Base-by-base conservation (phyloP, 1,140 invertebrate genomes). In the Drosophila setifemur region DNA sequence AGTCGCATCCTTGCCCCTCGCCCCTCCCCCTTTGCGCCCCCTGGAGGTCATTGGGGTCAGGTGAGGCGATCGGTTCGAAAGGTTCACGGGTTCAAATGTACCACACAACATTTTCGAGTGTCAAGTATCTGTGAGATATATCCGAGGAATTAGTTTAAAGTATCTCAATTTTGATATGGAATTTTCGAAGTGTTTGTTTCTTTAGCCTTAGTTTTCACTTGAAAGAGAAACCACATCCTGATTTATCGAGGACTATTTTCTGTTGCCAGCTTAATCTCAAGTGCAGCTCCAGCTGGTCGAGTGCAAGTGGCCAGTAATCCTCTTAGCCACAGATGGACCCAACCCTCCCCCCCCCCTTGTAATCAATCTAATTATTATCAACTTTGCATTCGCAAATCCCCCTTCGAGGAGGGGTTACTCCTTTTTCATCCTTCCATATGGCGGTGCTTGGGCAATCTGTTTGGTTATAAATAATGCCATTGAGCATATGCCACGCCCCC, bases 321-420 rank as follows among this genome's bases (percentile, higher is more conserved):
- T 9, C n/a, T 18, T 23, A 31, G 28, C 8, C 4, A n/a, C n/a
- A n/a, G n/a, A n/a, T n/a, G n/a, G 21, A 5, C 21, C 5, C 21
- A 5, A 2, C 16, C 4, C 14, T 3, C 4, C 2, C 7, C n/a
- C 9, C 11, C 8, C 18, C 29, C 49, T 25, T n/a, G 7, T 25
- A 43, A 12, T 61, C 40, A 64, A 64, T 64, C 55, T 64, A 64
- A 61, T 64, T 64, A 64, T 48, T 61, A 61, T 64, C 54, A 47
- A 64, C 55, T 64, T 61, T 64, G 52, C 52, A 45, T 49, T 49
- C 31, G 19, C 40, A 44, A 23, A 31, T 18, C 39, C 23, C 2
- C 6, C 11, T 23, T 14, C 12, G 11, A 35, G 31, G 4, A 14
- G 4, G 31, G 7, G 3, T 16, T 37, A 12, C 31, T 35, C 29